Evolutionary conservation across 2,113 vertebrate species (phyloP).

Genomic region (Chitala chitala): DNA sequence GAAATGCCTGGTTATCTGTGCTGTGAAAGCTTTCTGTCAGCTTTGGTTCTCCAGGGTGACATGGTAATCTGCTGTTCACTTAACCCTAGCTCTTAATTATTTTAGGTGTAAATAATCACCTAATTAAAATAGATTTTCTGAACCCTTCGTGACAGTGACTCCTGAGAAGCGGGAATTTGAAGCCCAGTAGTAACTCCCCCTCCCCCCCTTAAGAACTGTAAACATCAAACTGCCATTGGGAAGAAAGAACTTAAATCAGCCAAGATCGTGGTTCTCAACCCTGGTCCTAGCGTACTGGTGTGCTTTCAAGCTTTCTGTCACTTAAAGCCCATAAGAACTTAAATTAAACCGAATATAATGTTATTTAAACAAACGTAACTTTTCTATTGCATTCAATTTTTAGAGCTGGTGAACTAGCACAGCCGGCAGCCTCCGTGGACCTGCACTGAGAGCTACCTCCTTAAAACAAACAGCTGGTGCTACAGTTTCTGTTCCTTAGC

Average conservation of each 20-base stretch:
- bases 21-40: no score
- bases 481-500: background rate
- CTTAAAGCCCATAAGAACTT: background rate
- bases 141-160: background rate
- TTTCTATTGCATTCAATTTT: background rate
- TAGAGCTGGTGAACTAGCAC: background rate
- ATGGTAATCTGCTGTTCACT: background rate
- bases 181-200: no score
- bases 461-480: background rate
- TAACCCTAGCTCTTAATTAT: background rate
- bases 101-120: slow-evolving; percentile 1
- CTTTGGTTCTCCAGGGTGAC: background rate
- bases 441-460: background rate
- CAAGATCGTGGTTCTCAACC: background rate
- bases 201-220: background rate
- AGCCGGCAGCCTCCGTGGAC: background rate
- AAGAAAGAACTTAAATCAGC: no score
- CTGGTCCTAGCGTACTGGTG: background rate
- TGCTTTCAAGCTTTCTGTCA: background rate
- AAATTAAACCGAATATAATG: background rate
- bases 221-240: background rate
- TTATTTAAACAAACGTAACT: background rate
- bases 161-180: no score
- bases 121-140: background rate
- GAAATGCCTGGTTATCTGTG: no score